These are phyloP conservation scores for Hippopotamus amphibius DNA, from an alignment of 2,113 vertebrate species.

Conservation along the genomic window DNA sequence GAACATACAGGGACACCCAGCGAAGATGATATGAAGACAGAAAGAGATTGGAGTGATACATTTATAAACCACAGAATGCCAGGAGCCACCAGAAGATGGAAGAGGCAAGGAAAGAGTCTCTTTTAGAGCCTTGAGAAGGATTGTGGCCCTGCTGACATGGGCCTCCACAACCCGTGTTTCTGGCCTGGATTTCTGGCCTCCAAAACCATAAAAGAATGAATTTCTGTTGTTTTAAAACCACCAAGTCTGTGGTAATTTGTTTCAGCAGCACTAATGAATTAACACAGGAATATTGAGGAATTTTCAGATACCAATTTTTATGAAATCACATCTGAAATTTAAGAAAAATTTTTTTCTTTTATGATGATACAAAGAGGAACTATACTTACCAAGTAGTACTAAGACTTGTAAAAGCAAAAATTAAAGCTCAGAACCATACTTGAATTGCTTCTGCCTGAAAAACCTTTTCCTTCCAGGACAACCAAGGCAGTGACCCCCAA, in stretches of 20 bases:
- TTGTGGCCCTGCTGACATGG: neutral
- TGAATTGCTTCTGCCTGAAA: neutral
- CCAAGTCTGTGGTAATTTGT: neutral
- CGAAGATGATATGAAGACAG: neutral
- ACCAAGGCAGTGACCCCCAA: neutral
- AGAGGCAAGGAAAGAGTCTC: neutral
- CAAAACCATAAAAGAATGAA: neutral
- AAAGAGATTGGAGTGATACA: neutral
- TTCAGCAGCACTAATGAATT: neutral
- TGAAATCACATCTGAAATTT: neutral
- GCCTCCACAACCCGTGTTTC: neutral
- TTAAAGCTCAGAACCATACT: conserved; percentile 15
- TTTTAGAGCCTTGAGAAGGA: neutral
- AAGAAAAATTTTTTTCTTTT: neutral
- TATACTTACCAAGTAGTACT: neutral
- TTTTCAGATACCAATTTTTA: conserved; percentile 32
- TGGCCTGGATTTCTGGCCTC: neutral
- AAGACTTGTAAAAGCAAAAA: conserved; percentile 2
- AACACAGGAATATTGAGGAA: conserved; percentile 4
- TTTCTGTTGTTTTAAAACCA: neutral
- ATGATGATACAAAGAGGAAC: neutral
- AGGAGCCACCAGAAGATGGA: neutral
- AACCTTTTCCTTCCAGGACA: neutral
- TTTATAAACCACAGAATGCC: neutral
- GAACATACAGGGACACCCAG: neutral